phyloP scores from a whole-genome alignment of 92 coral and sea anemone species.

The Epizoanthus scotinus region DNA sequence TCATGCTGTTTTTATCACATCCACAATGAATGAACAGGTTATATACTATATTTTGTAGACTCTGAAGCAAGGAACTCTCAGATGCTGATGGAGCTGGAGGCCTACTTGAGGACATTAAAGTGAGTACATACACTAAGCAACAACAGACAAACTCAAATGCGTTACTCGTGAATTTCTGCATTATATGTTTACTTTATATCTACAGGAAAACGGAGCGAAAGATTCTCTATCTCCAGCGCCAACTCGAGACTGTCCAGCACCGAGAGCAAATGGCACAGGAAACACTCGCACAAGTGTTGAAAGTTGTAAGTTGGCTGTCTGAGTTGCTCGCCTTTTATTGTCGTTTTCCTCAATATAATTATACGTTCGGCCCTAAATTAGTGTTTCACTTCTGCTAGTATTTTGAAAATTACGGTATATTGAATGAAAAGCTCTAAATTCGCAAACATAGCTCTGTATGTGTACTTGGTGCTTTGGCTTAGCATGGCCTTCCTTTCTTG shows the following conservation, averaged over 20 bases:
- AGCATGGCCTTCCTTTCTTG: background rate
- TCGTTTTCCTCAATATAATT: background rate
- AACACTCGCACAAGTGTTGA: slow-evolving; percentile 84
- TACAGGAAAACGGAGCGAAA: slow-evolving; percentile 87
- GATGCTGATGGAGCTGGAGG: slow-evolving; percentile 75
- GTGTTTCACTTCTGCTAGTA: background rate
- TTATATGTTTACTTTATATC: background rate
- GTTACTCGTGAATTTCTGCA: background rate
- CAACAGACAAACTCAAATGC: background rate
- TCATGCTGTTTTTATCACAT: too few species aligned
- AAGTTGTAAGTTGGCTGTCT: slow-evolving; percentile 70
- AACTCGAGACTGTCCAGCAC: slow-evolving; percentile 80
- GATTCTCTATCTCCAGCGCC: slow-evolving; percentile 71
- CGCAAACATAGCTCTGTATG: too few species aligned
- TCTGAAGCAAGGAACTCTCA: slow-evolving; percentile 75
- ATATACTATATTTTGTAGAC: slow-evolving; percentile 43
- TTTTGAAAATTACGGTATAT: background rate
- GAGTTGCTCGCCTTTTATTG: background rate
- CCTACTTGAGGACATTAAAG: slow-evolving; percentile 73
- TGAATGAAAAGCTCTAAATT: too few species aligned
- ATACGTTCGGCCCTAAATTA: too few species aligned
- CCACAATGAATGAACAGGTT: too few species aligned
- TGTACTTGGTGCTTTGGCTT: background rate
- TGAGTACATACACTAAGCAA: slow-evolving; percentile 18
- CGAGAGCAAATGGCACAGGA: slow-evolving; percentile 91